Evolutionary conservation across 2,888 invertebrate species (phyloP), one percentile per base, ranked within the genome.

Genomic region (Candidula unifasciata): DNA sequence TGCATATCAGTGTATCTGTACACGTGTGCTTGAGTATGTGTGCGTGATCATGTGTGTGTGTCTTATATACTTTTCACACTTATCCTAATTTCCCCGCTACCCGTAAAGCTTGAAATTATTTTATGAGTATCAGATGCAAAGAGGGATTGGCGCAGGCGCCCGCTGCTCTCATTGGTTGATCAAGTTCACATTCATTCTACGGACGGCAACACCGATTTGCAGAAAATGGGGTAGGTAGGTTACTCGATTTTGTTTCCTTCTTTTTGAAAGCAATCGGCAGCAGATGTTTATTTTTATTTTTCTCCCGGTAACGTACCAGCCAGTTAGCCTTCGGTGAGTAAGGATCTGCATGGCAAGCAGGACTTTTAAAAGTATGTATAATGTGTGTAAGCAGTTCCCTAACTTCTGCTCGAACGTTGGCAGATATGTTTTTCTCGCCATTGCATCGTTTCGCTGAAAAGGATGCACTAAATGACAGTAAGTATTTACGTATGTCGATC

Each of bases 91-190:
- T 44, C 13, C 13, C 44, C 44, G 44, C 44, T 44, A 44, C 44
- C 44, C 44, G 44, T 44, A 13, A 44, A 44, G 44, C 44, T 13
- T 44, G 44, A 44, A 44, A 44, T 44, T 44, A 44, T 44, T 44
- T 44, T 44, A 73, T 73, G 52, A 44, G n/a, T 18, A 73, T 73
- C 73, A 73, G 13, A 24, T 74, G 54, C 30, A 3, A 30, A 74
- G 54, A 74, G 30, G 30, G 54, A 3, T 74, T 74, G 30, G 74
- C 54, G 74, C 74, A 54, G 54, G 74, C 74, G 54, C 54, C 74
- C 52, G 54, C 30, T 54, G 30, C 54, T 54, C 74, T 74, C 44
- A 74, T 74, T 74, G 74, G 74, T 54, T 24, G 74, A 54, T 30
- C 54, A 13, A 54, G 54, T 21, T 18, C 30, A 21, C 13, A 8